Base-by-base conservation (phyloP, 1,140 invertebrate species). In the Archivesica marissinica region DNA sequence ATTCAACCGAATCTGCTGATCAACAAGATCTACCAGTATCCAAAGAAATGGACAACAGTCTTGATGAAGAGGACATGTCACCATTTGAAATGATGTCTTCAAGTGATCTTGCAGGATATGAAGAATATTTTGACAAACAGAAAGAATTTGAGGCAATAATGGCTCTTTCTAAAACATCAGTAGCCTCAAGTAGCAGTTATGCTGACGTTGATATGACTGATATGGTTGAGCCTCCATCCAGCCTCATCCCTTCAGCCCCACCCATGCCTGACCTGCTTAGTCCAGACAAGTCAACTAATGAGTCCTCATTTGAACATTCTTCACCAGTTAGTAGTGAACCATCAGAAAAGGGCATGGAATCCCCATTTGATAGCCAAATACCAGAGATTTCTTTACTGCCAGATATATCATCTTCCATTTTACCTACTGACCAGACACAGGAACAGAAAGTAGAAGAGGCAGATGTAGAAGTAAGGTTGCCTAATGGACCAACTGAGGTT, bases 401-500 rank as follows among this genome's bases (percentile, higher is more conserved):
- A 61, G 54, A 64, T 47, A 70, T 70, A 30, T 28, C 47, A 28
- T 28, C 39, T 20, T 47, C 82, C n/a, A 41, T 44, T 72, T 54
- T 80, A 28, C n/a, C 47, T 6, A 7, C 28, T n/a, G 68, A 85
- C 6, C 25, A 61, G 23, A 35, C n/a, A 77, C 23, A 35, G 74
- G 61, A 25, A 76, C 2, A 15, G 17, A 20, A 28, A 66, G n/a
- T n/a, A 20, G 56, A 74, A 17, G 20, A 85, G 13, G 64, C 84
- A 35, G 28, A 25, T n/a, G 72, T 44, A 33, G 61, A 59, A 56
- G 50, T 35, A 44, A 35, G 15, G 20, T 59, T 94, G 44, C 92
- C 91, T 76, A 95, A 96, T 91, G 95, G 95, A 9, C 95, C 95
- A 41, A 95, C 95, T 28, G 95, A 96, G 92, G 94, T 94, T 20